Evolutionary conservation across 23 tunicate species (phyloP), one percentile per base, ranked within the genome.

Genomic region (Halocynthia roretzi): DNA sequence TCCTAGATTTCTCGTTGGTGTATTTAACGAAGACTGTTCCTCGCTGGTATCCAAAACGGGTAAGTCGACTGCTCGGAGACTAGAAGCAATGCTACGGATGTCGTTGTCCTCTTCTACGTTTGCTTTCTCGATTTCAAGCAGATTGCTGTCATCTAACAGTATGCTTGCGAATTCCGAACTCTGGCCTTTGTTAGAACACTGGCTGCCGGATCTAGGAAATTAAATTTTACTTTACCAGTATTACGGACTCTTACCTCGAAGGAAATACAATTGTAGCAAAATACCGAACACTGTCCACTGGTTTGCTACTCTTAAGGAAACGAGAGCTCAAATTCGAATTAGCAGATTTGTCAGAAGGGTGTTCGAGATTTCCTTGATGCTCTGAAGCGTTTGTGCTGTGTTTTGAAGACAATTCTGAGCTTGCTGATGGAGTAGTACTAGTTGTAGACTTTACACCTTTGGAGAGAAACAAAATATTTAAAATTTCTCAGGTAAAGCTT

Each of bases 161-260:
- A 53, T 74, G 56, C 78, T 74, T 10, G 78, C 78, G 31, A 54
- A 74, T 18, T 74, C 78, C 5, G 78, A 74, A 8, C 49, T 48
- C 8, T 62, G 50, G 63, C 17, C 55, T 54, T 74, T 74, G 19
- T 74, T 64, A 6, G 78, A 19, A 54, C 60, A 54, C 56, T 74
- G 78, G 21, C 62, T 74, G 0, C 31, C 62, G 63, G 64, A 74
- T 18, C 78, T 74, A 18, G 5, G 52, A 21, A 0, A 50, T 21
- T n/a, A 67, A 0, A 60, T 60, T 60, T 60, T 60, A 60, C n/a
- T n/a, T n/a, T 4, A 18, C 64, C 64, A 60, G n/a, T n/a, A 1
- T n/a, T 60, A 60, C 2, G 64, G 64, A 31, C 44, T 31, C 4
- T 0, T 31, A 31, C 44, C 44, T 31, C 44, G 44, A 31, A 31